Evolutionary conservation across 2,888 invertebrate genomes (phyloP).

Genomic region (Troglohyphantes excavatus): DNA sequence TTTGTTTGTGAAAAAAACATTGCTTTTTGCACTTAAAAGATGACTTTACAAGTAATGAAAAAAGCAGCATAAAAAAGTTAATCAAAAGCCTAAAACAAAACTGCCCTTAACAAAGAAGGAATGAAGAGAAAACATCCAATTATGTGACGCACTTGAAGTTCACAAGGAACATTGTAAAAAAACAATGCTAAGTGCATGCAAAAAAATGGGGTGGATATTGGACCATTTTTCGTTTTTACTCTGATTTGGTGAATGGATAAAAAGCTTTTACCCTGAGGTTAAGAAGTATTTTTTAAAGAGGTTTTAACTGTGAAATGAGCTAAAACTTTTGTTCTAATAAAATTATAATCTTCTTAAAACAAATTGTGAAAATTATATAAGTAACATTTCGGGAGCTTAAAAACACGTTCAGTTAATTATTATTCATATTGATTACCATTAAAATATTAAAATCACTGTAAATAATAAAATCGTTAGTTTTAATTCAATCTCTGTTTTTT

Average conservation of each 20-base stretch:
- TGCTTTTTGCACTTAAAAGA: neutral
- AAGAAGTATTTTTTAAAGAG: neutral
- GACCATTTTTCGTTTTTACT: constrained; percentile 20
- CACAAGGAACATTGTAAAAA: neutral
- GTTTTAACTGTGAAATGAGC: too few relatives aligned
- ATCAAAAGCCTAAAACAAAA: neutral
- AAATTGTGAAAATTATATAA: too few relatives aligned
- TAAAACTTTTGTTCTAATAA: too few relatives aligned
- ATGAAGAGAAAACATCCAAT: constrained; percentile 41
- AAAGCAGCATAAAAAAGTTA: constrained; percentile 8
- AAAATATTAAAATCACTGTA: too few relatives aligned
- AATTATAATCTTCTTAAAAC: too few relatives aligned
- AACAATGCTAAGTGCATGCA: constrained; percentile 26
- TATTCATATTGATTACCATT: too few relatives aligned
- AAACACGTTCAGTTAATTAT: too few relatives aligned
- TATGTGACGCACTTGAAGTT: constrained; percentile 22
- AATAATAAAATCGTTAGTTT: too few relatives aligned
- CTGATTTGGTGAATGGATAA: constrained; percentile 1
- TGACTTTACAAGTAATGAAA: neutral
- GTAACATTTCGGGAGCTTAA: too few relatives aligned
- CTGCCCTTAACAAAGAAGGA: neutral
- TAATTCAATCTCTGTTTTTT: too few relatives aligned
- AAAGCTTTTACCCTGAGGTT: constrained; percentile 12
- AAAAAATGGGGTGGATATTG: neutral
- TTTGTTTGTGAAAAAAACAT: neutral